These are phyloP conservation scores for Drosophila sucinea DNA, from an alignment of 1,140 invertebrate genomes.

Conservation along the genomic window DNA sequence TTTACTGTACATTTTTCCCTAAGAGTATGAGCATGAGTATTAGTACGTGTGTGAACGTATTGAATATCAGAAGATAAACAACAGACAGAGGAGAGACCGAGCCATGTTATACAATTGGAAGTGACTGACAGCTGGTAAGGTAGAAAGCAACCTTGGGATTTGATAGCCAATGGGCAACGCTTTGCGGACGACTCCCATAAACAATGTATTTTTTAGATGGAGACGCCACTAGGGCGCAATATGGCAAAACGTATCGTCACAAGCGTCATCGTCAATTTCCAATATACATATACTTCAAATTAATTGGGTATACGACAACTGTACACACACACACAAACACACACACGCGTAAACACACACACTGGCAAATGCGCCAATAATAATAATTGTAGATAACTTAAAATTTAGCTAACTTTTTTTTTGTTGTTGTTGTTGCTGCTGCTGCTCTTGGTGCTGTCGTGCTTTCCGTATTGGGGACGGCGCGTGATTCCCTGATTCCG, in stretches of 20 bases:
- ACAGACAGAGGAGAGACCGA: slow-evolving; percentile 15
- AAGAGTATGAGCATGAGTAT: neutral
- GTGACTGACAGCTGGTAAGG: slow-evolving; percentile 10
- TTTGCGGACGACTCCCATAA: neutral
- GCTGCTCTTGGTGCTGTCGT: slow-evolving; percentile 24
- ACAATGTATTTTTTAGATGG: neutral
- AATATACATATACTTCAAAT: slow-evolving; percentile 31
- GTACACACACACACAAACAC: slow-evolving; percentile 20
- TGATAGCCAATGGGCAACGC: slow-evolving; percentile 19
- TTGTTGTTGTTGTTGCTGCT: slow-evolving; percentile 28
- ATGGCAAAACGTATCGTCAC: slow-evolving; percentile 41
- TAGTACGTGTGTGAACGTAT: slow-evolving; percentile 30
- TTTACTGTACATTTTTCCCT: slow-evolving; percentile 11
- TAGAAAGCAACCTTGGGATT: slow-evolving; percentile 50
- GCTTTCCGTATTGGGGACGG: slow-evolving; percentile 61
- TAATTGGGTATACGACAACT: slow-evolving; percentile 44
- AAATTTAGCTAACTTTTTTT: slow-evolving; percentile 73
- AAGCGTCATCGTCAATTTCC: slow-evolving; percentile 9
- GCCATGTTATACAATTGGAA: slow-evolving; percentile 62
- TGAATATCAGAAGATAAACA: slow-evolving; percentile 75
- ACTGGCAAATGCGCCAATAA: slow-evolving; percentile 55
- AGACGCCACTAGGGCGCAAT: slow-evolving; percentile 30
- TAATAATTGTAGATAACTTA: slow-evolving; percentile 77
- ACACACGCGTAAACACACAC: slow-evolving; percentile 41
- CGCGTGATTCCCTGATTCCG: slow-evolving; percentile 64